Evolutionary conservation across 2,888 invertebrate species (phyloP), one percentile per base, ranked within the genome.

Genomic region (Hipparchia sbordonii): DNA sequence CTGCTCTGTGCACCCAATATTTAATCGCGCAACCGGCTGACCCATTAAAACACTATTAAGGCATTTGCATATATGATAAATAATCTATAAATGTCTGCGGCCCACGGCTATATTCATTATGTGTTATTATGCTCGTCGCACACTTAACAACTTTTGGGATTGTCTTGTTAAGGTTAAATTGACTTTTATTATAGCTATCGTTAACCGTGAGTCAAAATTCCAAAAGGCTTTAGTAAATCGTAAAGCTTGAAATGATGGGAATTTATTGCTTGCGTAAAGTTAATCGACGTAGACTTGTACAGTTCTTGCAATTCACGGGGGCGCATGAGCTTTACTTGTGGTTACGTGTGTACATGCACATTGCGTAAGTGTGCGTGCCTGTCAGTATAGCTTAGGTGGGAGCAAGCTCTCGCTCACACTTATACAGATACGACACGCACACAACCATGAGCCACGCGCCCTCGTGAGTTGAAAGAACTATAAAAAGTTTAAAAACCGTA

Each of bases 41-140:
- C 85, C 89, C 87, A 90, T 91, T 91, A 91, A 89, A 90, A 87
- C 81, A 83, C 89, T 89, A 89, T 91, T 90, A 90, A 83, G 77
- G 82, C 83, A 91, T 91, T 91, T 87, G 86, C 89, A 91, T 91
- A 89, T 84, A 87, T 85, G 87, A 89, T 88, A 87, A 89, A 89
- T 87, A 85, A 86, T 89, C 87, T 83, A 88, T 88, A 87, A 88
- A 85, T 81, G 83, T 82, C 80, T 79, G 79, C 81, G 79, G 79
- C 81, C 83, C 83, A 82, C 86, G 85, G 81, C 84, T 84, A 84
- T 86, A 86, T 86, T 86, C 83, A 86, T 88, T 84, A 82, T 80
- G 79, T 80, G 68, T 66, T 70, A 73, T 76, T 76, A 75, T 72
- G 60, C 68, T 62, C 52, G 61, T 45, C 33, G 59, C 62, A 76